Percentiles rank a stretch among this genome's conserved stretches.
phyloP scores from a whole-genome alignment of 2,888 invertebrate species.

The Hirtodrosophila histrioides region DNA sequence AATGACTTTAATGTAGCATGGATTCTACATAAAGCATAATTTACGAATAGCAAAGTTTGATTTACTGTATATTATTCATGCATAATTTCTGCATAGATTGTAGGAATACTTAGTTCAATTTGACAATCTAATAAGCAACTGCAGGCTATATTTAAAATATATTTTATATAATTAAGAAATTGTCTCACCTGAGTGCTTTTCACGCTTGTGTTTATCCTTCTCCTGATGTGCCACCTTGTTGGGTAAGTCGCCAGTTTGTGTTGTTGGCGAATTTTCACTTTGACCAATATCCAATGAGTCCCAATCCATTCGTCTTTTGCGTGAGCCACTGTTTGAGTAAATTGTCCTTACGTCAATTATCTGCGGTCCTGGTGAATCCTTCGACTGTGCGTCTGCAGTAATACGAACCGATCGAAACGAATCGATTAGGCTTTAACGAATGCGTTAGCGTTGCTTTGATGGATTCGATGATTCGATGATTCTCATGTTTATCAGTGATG shows the following conservation, averaged over 20 bases:
- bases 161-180: not conserved
- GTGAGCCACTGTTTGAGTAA: conserved; percentile 80
- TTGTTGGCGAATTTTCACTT: conserved; percentile 80
- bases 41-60: too few relatives aligned
- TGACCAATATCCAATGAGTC: conserved; percentile 83
- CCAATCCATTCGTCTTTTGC: conserved; percentile 85
- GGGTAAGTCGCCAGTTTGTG: conserved; percentile 72
- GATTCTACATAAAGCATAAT: too few relatives aligned
- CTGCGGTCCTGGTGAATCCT: conserved; percentile 82
- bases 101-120: too few relatives aligned
- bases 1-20: too few relatives aligned
- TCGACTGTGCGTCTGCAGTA: conserved; percentile 78
- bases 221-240: conserved; percentile 71
- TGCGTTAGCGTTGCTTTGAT: conserved; percentile 22
- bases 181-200: conserved; percentile 80
- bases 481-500: conserved; percentile 16
- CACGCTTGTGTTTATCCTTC: conserved; percentile 82
- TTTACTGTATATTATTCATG: too few relatives aligned
- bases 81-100: too few relatives aligned
- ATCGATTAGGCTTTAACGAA: conserved; percentile 43
- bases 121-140: too few relatives aligned
- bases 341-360: conserved; percentile 84
- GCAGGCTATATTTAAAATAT: too few relatives aligned
- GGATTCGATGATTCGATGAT: conserved; percentile 8
- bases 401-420: conserved; percentile 34